Evolutionary conservation across 2,113 vertebrate genomes (phyloP).

Genomic region (Mustelus asterias): DNA sequence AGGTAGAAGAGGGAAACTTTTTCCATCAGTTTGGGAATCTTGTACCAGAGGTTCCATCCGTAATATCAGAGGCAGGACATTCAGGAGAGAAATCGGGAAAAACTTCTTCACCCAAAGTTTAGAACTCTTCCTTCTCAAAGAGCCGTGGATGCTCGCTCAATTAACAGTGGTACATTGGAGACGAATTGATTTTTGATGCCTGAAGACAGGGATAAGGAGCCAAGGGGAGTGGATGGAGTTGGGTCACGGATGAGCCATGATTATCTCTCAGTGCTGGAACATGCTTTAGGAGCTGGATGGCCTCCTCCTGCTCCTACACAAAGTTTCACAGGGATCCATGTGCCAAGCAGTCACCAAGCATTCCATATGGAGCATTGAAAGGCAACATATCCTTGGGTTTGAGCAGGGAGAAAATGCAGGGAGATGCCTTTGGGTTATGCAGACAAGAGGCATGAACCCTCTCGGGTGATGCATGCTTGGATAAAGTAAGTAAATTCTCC

Average conservation of each 20-base stretch:
- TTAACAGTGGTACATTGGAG: neutral
- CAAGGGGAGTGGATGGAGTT: neutral
- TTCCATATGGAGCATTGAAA: neutral
- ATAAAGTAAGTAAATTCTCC: too few species aligned
- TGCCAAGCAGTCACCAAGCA: neutral
- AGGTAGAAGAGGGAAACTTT: neutral
- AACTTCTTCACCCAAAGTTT: neutral
- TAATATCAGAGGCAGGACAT: neutral
- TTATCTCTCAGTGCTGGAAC: neutral
- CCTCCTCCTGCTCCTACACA: too few species aligned
- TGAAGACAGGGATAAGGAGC: neutral
- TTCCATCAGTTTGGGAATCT: neutral
- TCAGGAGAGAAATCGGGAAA: neutral
- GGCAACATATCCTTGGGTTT: neutral
- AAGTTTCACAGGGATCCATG: neutral
- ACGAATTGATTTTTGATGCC: neutral
- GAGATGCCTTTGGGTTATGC: neutral
- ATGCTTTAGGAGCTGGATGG: neutral
- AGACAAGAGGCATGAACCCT: neutral
- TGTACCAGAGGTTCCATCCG: neutral
- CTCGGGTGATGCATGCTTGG: neutral
- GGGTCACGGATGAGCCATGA: neutral
- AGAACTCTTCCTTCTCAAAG: neutral
- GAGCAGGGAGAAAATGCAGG: neutral
- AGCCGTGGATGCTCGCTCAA: neutral